Base-by-base conservation (phyloP, 2,113 vertebrate genomes). In the Bubalus kerabau region DNA sequence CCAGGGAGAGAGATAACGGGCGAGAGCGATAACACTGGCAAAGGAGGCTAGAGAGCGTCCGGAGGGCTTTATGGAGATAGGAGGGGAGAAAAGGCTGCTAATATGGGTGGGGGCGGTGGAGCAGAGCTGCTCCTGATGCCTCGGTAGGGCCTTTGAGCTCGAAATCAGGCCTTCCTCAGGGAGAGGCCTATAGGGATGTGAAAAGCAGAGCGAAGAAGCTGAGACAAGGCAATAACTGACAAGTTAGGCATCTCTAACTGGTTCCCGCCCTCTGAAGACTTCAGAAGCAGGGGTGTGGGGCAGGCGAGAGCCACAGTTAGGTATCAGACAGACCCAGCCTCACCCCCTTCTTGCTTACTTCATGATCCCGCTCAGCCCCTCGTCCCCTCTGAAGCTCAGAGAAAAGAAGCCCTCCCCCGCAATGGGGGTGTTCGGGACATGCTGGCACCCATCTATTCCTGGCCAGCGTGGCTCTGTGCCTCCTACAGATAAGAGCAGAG, bases 1-100 rank as follows among this genome's bases (percentile, higher is more conserved):
- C 54, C 87, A 30, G 59, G 74, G 87, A 92, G 36, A 81, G 62
- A 96, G 96, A 96, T 43, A 94, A 89, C 26, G 0, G 60, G 36
- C 2, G 0, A 21, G 54, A 54, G 32, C 0, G 23, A 60, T 82
- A 90, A 36, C 19, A 32, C 82, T 3, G 0, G 92, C 40, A 12
- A 6, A 89, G 52, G 48, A 90, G 89, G 43, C 26, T 3, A 10
- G 84, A 57, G 87, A 71, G 56, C 17, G 0, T 3, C 82, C 2
- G 2, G 74, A 62, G 81, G 76, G 56, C 2, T 86, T 21, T 8
- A 40, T 8, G 0, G 24, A 83, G 83, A 28, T 2, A 15, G 82
- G 32, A 36, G 57, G 23, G 71, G 21, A 64, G 43, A 26, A 26
- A 36, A 57, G 43, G 36, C 23, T 19, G 56, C 81, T 67, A 23